Conservation (phyloP, 2,113 vertebrate genomes). For the Ictalurus punctatus region DNA sequence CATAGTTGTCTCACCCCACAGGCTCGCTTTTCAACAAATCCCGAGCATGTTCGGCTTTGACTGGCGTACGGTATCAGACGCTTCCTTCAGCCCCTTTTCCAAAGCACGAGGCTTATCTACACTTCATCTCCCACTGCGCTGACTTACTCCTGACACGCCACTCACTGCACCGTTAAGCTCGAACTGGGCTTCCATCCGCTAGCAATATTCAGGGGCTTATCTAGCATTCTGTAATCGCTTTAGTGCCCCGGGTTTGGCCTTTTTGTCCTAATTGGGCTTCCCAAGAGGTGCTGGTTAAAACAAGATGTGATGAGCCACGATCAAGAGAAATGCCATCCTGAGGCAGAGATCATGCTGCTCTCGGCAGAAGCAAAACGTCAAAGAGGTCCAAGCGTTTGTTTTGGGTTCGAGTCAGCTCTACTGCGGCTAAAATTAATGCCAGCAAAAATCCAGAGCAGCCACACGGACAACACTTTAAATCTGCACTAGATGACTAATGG, state of each 20-base stretch:
- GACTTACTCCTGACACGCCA: constrained; percentile 33
- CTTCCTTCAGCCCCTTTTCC: constrained; percentile 11
- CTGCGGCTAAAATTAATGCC: constrained; percentile 16
- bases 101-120: constrained; percentile 36
- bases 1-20: constrained; percentile 47
- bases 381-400: constrained; percentile 39
- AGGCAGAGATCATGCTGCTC: constrained; percentile 13
- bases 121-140: constrained; percentile 25
- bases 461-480: constrained; percentile 18
- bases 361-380: constrained; percentile 15
- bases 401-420: constrained; percentile 41
- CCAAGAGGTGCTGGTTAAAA: constrained; percentile 14
- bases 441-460: constrained; percentile 11
- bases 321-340: constrained; percentile 40
- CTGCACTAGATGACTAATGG: constrained; percentile 10
- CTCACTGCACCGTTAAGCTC: constrained; percentile 25
- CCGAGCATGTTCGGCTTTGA: constrained; percentile 46
- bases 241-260: constrained; percentile 6
- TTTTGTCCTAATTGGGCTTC: constrained; percentile 33
- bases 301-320: constrained; percentile 2
- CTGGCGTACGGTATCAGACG: constrained; percentile 40
- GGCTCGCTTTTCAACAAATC: constrained; percentile 50
- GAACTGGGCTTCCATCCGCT: neutral
- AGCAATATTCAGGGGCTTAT: neutral
- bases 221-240: constrained; percentile 3